Evolutionary conservation across 53 echinoderm and acorn worm species (phyloP), one percentile per base, ranked within the genome.

Genomic region (Luidia sarsii): DNA sequence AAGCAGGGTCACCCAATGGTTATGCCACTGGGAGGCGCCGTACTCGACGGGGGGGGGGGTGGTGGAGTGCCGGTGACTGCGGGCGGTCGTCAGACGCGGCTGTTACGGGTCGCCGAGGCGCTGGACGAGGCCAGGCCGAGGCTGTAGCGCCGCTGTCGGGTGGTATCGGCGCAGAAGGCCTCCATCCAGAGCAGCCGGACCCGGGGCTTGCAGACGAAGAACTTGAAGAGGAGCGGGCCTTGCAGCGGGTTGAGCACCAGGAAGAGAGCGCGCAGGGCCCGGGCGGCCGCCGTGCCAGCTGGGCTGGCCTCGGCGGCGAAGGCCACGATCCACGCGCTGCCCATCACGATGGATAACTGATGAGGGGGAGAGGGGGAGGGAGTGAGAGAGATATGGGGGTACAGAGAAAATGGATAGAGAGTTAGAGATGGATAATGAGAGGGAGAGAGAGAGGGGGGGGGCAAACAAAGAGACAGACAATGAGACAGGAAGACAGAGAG

Each of bases 311-410:
- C n/a, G 20, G 91, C 87, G 18, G 87, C 79, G 67, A 91, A 91
- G 7, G 83, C 91, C 22, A 87, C 87, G 19, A 87, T 69, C 91
- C 91, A 91, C 14, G 91, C 87, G 65, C 87, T 83, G 2, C 91
- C 91, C 70, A 87, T 68, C 8, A 91, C 33, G 14, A 83, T 53
- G 0, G 91, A 82, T 7, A 91, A 82, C 91, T 91, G 50, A 16
- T 15, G 7, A n/a, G 20, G 34, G 33, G 33, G 52, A 11, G 2
- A 35, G 46, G 6, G 5, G 45, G 7, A 51, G 7, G 15, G 7
- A 7, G 51, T 20, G 3, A n/a, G n/a, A n/a, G n/a, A n/a, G n/a
- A n/a, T n/a, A n/a, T n/a, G n/a, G n/a, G n/a, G n/a, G n/a, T n/a
- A n/a, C n/a, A n/a, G n/a, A n/a, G n/a, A n/a, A n/a, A n/a, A n/a